phyloP scores from a whole-genome alignment of 2,888 invertebrate species.

The Philonicus albiceps region DNA sequence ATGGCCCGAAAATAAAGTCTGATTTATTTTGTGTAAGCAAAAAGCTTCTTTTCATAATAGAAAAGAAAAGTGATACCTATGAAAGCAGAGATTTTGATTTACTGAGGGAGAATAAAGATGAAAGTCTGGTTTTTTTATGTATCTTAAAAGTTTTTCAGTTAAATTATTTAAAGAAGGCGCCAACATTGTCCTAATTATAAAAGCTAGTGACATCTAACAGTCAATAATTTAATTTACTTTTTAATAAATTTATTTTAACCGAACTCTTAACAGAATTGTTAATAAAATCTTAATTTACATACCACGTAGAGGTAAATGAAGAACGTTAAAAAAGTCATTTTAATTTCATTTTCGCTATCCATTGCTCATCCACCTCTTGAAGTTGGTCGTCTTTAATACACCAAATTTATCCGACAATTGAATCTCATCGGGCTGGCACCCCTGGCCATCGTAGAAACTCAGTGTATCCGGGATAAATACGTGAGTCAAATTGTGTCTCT shows the following conservation, averaged over 20 bases:
- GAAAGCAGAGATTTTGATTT: too few relatives aligned
- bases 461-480: conserved; percentile 25
- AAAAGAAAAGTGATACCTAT: too few relatives aligned
- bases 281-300: neutral
- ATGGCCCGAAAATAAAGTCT: too few relatives aligned
- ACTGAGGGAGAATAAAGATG: too few relatives aligned
- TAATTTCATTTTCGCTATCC: neutral
- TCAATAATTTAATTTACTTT: neutral
- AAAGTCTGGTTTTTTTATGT: too few relatives aligned
- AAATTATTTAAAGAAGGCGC: neutral
- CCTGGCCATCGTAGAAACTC: neutral
- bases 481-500: conserved; percentile 35
- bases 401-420: neutral
- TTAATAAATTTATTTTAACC: neutral
- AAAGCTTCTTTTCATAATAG: too few relatives aligned
- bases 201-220: neutral
- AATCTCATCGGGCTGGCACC: neutral
- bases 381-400: neutral
- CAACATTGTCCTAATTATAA: neutral
- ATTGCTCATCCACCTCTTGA: neutral
- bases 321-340: neutral
- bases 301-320: neutral
- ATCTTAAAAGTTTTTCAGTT: neutral
- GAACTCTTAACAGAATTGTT: neutral
- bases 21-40: too few relatives aligned